Percentiles rank a stretch among this genome's conserved stretches.
Conservation (phyloP, 2,113 vertebrate genomes). For the Hippoglossus stenolepis region DNA sequence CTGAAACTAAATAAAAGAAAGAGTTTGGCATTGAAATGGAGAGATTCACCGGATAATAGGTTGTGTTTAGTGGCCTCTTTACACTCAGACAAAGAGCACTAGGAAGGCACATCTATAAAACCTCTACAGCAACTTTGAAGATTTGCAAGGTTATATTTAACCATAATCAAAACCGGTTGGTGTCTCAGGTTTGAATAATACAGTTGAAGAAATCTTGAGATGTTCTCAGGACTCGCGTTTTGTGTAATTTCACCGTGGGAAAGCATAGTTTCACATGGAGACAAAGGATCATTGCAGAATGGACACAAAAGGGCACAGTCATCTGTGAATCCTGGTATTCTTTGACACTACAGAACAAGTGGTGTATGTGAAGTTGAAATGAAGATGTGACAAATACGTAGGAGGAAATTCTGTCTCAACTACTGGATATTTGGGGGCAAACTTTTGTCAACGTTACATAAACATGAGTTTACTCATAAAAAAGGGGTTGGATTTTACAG, state of each 20-base stretch:
- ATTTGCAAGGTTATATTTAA: slow-evolving; percentile 20
- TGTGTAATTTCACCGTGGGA: neutral
- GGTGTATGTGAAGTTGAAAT: neutral
- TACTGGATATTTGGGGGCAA: neutral
- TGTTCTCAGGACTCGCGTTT: neutral
- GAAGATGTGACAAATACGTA: too few relatives aligned
- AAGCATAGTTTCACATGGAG: neutral
- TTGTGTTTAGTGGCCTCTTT: slow-evolving; percentile 9
- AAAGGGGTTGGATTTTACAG: neutral
- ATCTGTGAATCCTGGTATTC: neutral
- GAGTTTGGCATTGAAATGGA: too few relatives aligned
- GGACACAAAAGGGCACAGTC: neutral
- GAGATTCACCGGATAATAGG: neutral
- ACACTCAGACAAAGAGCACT: neutral
- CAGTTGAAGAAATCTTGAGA: slow-evolving; percentile 1
- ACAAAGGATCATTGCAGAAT: neutral
- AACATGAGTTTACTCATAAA: neutral
- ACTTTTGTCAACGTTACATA: neutral
- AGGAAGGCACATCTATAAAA: slow-evolving; percentile 2
- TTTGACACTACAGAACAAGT: neutral
- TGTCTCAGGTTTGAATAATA: slow-evolving; percentile 21
- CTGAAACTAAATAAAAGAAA: too few relatives aligned
- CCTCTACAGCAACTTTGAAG: slow-evolving; percentile 5
- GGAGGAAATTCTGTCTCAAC: neutral
- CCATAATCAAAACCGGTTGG: neutral